Evolutionary conservation across 2,888 invertebrate species (phyloP).

Genomic region (Kuschelorhynchus macadamiae): DNA sequence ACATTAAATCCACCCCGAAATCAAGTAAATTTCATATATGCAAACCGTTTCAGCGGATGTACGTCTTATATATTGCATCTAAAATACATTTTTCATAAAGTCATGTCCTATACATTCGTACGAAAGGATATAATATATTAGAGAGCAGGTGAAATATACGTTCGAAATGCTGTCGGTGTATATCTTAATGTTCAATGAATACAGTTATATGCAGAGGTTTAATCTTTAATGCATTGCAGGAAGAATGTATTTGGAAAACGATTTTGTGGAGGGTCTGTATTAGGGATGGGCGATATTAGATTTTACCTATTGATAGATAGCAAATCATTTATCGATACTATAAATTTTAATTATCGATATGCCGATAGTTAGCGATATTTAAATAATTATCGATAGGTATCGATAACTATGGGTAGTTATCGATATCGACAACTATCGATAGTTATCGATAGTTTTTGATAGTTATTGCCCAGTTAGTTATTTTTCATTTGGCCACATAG

Average conservation of each 20-base stretch:
- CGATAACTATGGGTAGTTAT: too few relatives aligned
- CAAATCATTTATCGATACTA: too few relatives aligned
- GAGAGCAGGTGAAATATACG: constrained; percentile 36
- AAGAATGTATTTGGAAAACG: not conserved
- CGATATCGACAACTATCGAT: too few relatives aligned
- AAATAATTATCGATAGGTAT: too few relatives aligned
- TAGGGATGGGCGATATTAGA: too few relatives aligned
- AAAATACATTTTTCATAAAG: constrained; percentile 39
- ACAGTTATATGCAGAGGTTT: constrained; percentile 17
- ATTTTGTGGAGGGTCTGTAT: too few relatives aligned
- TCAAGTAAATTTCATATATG: constrained; percentile 1
- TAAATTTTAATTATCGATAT: too few relatives aligned
- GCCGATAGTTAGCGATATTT: too few relatives aligned
- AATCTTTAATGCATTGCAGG: constrained; percentile 14
- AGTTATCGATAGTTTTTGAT: too few relatives aligned
- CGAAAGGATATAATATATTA: constrained; percentile 33
- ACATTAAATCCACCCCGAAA: not conserved
- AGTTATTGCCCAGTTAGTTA: too few relatives aligned
- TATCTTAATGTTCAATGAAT: constrained; percentile 32
- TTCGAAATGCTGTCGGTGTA: constrained; percentile 21
- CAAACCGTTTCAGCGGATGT: not conserved
- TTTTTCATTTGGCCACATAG: too few relatives aligned
- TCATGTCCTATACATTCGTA: constrained; percentile 26
- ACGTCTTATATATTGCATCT: constrained; percentile 23
- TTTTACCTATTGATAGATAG: too few relatives aligned